phyloP scores from a whole-genome alignment of 2,797 vertebrate genomes.

The Podarcis siculus region DNA sequence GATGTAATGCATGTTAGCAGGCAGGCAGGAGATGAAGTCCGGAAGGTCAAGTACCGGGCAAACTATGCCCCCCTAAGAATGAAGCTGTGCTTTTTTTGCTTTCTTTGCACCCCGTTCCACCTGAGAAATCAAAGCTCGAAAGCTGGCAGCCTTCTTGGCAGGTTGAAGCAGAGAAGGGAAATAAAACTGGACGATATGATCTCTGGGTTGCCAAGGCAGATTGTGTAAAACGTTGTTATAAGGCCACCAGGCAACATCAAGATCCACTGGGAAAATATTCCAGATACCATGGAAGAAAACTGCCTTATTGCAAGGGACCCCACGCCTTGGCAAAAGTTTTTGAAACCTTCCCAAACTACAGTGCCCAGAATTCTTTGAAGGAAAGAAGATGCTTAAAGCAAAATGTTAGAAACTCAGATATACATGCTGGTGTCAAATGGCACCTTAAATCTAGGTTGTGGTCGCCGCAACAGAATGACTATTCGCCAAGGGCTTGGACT shows the following conservation, averaged over 20 bases:
- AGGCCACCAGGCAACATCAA: constrained; percentile 51
- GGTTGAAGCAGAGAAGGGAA: constrained; percentile 45
- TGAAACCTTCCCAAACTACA: too few species aligned
- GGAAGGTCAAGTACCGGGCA: constrained; percentile 73
- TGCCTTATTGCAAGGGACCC: neutral
- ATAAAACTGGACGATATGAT: constrained; percentile 21
- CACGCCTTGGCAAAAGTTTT: neutral
- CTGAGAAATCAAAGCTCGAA: constrained; percentile 55
- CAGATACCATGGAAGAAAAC: neutral
- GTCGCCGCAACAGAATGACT: too few species aligned
- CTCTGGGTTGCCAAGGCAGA: constrained; percentile 22
- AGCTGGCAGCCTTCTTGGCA: constrained; percentile 51
- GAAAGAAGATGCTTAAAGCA: too few species aligned
- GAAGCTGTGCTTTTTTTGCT: constrained; percentile 62
- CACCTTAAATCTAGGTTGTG: too few species aligned
- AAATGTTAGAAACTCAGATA: too few species aligned
- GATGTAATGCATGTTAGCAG: constrained; percentile 70
- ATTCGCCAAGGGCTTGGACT: too few species aligned
- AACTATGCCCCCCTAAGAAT: constrained; percentile 58
- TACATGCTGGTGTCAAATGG: too few species aligned
- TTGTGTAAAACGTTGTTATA: constrained; percentile 49
- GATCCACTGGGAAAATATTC: constrained; percentile 19
- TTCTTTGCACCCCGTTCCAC: constrained; percentile 55
- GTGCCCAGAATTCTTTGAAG: too few species aligned
- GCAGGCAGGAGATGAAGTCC: constrained; percentile 68